A percentile compares a stretch with the other conserved stretches of the same genome.
phyloP scores from a whole-genome alignment of 2,797 vertebrate genomes.

The Enteromius anoplus region DNA sequence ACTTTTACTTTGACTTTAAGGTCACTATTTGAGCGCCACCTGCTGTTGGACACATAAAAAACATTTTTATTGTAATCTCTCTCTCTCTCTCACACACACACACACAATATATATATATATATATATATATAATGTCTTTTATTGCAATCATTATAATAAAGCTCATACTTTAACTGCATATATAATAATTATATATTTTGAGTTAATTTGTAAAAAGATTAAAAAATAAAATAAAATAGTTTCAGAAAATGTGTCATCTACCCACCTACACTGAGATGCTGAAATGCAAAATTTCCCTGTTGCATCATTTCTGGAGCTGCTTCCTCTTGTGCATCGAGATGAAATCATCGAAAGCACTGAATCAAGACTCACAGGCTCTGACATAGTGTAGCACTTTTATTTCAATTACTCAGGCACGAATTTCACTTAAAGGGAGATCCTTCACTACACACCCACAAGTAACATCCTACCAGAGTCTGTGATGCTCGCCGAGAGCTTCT shows the following conservation, averaged over 20 bases:
- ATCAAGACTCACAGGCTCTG: constrained; percentile 3
- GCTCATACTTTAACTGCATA: neutral
- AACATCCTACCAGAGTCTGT: constrained; percentile 58
- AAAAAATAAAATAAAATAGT: too few relatives aligned
- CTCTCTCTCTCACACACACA: too few relatives aligned
- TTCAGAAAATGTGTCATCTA: neutral
- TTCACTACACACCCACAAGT: constrained; percentile 62
- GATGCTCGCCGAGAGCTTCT: constrained; percentile 35
- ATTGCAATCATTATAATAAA: neutral
- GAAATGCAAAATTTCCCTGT: neutral
- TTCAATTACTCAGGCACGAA: constrained; percentile 77
- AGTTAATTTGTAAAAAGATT: neutral
- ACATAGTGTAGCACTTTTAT: constrained; percentile 74
- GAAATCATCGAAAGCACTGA: neutral
- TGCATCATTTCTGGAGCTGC: neutral
- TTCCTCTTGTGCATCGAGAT: constrained; percentile 4
- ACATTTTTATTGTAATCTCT: neutral
- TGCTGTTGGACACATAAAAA: constrained; percentile 10
- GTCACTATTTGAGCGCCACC: constrained; percentile 22
- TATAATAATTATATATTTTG: neutral
- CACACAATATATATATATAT: too few relatives aligned
- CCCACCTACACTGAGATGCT: neutral
- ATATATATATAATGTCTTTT: neutral
- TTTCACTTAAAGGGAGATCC: constrained; percentile 70
- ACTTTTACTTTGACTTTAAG: neutral